phyloP scores from a whole-genome alignment of 2,888 invertebrate species.

The Mongoloraphidia duomilia region DNA sequence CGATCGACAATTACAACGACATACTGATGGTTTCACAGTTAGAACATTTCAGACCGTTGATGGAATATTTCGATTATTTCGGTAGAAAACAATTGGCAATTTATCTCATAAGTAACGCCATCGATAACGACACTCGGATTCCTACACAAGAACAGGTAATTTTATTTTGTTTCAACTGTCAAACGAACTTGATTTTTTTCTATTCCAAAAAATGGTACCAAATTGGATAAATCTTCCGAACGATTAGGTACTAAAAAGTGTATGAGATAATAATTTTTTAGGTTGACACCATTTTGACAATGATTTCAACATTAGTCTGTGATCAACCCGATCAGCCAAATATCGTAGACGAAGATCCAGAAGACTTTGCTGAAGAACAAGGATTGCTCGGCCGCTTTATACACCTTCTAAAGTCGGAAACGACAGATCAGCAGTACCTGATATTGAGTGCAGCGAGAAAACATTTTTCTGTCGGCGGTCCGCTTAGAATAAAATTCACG shows the following conservation, averaged over 20 bases:
- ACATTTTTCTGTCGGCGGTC: constrained; percentile 82
- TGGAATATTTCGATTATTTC: constrained; percentile 76
- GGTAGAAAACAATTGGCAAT: constrained; percentile 76
- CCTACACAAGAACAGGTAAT: constrained; percentile 73
- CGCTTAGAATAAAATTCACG: constrained; percentile 73
- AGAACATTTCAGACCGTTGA: constrained; percentile 72
- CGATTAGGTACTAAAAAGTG: background rate
- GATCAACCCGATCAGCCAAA: constrained; percentile 65
- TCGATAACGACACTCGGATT: constrained; percentile 80
- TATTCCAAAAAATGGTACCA: background rate
- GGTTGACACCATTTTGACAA: constrained; percentile 61
- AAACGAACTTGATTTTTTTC: background rate
- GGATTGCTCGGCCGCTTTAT: constrained; percentile 69
- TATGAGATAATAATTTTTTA: constrained; percentile 24
- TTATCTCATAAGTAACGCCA: constrained; percentile 76
- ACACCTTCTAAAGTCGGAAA: constrained; percentile 67
- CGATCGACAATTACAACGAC: constrained; percentile 89
- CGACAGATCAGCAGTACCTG: constrained; percentile 75
- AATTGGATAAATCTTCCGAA: too few relatives aligned
- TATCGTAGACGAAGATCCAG: constrained; percentile 59
- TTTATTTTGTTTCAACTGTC: constrained; percentile 22
- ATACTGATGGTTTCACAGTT: constrained; percentile 75
- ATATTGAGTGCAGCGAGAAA: constrained; percentile 81
- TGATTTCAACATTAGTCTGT: constrained; percentile 73
- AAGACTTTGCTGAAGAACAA: constrained; percentile 95